phyloP scores from a whole-genome alignment of 2,797 vertebrate genomes.

The Diceros bicornis region DNA sequence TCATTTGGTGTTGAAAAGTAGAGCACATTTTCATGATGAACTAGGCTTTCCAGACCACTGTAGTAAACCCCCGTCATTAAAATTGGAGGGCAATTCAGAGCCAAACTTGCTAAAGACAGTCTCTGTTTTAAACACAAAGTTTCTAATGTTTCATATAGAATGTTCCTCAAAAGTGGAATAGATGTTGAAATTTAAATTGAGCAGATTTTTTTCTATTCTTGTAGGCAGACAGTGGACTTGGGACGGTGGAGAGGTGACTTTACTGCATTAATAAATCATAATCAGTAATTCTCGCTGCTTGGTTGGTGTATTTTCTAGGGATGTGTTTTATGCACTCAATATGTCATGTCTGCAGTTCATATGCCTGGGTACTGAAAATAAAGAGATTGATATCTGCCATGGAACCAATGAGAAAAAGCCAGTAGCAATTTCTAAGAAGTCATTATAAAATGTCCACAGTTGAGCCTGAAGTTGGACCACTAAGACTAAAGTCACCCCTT shows the following conservation, averaged over 20 bases:
- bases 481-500: not conserved
- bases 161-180: not conserved
- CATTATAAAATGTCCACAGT: not conserved
- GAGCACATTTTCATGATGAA: constrained; percentile 79
- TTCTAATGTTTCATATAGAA: not conserved
- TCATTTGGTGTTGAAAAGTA: constrained; percentile 84
- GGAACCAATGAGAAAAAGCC: not conserved
- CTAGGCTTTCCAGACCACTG: constrained; percentile 77
- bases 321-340: not conserved
- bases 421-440: not conserved
- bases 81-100: constrained; percentile 36
- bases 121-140: not conserved
- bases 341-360: not conserved
- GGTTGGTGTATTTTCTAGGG: not conserved
- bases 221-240: not conserved
- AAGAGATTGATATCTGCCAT: not conserved
- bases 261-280: not conserved
- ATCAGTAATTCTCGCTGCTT: not conserved
- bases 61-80: constrained; percentile 65
- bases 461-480: not conserved
- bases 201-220: not conserved
- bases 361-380: not conserved
- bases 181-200: not conserved
- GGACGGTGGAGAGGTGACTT: not conserved
- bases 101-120: not conserved